Evolutionary conservation across 2,113 vertebrate species (phyloP).

Genomic region (Ceuthmochares aereus): DNA sequence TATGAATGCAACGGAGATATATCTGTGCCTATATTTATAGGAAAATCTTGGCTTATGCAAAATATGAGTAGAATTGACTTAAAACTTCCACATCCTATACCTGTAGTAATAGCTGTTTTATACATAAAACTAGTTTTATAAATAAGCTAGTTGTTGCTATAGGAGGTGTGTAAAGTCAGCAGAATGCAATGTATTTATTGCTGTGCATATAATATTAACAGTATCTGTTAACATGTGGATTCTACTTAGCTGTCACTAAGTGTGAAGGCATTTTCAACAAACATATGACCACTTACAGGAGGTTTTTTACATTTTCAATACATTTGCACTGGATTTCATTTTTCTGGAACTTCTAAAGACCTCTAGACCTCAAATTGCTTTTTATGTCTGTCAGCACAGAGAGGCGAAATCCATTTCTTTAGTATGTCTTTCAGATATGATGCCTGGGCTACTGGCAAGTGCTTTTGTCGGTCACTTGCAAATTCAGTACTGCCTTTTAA

Average conservation of each 20-base stretch:
- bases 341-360: background rate
- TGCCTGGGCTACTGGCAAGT: background rate
- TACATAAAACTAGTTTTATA: too few species aligned
- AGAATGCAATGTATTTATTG: background rate
- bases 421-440: background rate
- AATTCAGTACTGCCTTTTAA: background rate
- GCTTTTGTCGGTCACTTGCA: background rate
- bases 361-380: background rate
- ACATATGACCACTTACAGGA: background rate
- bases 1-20: fast-evolving
- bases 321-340: background rate
- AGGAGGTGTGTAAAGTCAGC: background rate
- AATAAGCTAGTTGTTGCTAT: background rate
- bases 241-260: background rate
- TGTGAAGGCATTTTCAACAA: background rate
- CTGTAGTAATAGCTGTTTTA: background rate
- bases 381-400: background rate
- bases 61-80: background rate
- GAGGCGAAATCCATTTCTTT: background rate
- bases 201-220: background rate
- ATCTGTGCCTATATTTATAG: background rate
- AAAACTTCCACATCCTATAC: background rate
- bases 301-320: background rate
- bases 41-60: background rate
- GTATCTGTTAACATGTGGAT: background rate